These are phyloP conservation scores for Anguilla marmorata DNA, from an alignment of 2,797 vertebrate genomes.

Conservation along the genomic window DNA sequence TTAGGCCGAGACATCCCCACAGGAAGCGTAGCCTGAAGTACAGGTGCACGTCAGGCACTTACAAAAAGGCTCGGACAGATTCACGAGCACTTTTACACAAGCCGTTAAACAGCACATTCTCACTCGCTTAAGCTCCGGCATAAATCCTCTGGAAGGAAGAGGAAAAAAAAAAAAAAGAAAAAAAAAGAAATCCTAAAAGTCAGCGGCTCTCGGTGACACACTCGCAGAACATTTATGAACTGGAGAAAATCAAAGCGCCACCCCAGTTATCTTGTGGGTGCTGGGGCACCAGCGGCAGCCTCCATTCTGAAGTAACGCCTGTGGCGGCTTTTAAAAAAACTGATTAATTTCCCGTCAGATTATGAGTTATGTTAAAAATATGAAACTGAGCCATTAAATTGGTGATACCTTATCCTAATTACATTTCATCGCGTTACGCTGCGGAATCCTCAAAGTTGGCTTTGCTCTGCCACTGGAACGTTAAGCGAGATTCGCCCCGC, in stretches of 20 bases:
- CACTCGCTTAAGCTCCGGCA: neutral
- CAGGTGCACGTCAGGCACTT: neutral
- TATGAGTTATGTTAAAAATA: neutral
- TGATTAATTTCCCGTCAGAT: constrained; percentile 31
- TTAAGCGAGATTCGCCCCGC: neutral
- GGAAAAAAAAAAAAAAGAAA: neutral
- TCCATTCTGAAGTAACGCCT: constrained; percentile 22
- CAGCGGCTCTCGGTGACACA: constrained; percentile 6
- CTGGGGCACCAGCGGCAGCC: neutral
- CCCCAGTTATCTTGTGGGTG: neutral
- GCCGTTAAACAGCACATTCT: neutral
- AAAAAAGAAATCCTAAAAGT: neutral
- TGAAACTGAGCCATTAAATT: constrained; percentile 29
- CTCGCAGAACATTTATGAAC: neutral
- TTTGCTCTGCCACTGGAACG: neutral
- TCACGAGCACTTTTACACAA: neutral
- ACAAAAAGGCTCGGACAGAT: constrained; percentile 5
- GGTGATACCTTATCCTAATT: constrained; percentile 23
- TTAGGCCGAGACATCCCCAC: neutral
- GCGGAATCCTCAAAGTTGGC: constrained; percentile 11
- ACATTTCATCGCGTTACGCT: neutral
- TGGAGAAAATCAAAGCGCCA: constrained; percentile 27
- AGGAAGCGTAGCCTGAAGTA: neutral
- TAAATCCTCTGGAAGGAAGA: constrained; percentile 20
- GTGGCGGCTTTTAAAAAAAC: constrained; percentile 25